phyloP scores from a whole-genome alignment of 1,140 invertebrate species.

The Zaprionus kolodkinae region DNA sequence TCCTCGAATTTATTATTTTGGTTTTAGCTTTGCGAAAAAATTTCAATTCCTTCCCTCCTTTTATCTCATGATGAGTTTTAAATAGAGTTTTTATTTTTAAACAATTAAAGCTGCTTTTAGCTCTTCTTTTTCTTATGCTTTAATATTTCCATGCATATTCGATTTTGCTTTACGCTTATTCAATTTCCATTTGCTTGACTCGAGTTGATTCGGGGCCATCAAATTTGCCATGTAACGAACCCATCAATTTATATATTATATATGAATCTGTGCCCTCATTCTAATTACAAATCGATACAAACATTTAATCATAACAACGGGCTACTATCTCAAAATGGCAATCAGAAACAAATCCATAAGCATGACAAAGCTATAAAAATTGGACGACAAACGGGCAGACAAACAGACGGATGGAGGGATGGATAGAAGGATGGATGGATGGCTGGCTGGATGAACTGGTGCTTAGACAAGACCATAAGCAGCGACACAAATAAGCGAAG shows the following conservation, averaged over 20 bases:
- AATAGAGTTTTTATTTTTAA: background rate
- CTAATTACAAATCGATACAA: slow-evolving; percentile 74
- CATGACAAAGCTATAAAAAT: slow-evolving; percentile 76
- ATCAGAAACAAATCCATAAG: slow-evolving; percentile 80
- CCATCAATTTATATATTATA: slow-evolving; percentile 47
- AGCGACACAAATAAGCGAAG: slow-evolving; percentile 41
- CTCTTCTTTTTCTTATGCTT: background rate
- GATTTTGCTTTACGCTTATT: slow-evolving; percentile 19
- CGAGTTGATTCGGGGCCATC: slow-evolving; percentile 27
- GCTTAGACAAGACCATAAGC: slow-evolving; percentile 29
- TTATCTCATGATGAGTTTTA: slow-evolving; percentile 10
- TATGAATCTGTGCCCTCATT: slow-evolving; percentile 28
- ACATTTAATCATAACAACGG: slow-evolving; percentile 58
- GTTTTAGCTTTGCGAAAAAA: slow-evolving; percentile 22
- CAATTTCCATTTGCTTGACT: slow-evolving; percentile 30
- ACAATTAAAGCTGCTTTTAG: too few relatives aligned
- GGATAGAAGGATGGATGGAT: slow-evolving; percentile 27
- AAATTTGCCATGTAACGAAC: slow-evolving; percentile 36
- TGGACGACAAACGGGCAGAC: slow-evolving; percentile 7
- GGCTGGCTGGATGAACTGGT: slow-evolving; percentile 21
- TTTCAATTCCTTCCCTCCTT: slow-evolving; percentile 1
- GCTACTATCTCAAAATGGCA: slow-evolving; percentile 63
- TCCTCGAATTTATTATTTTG: slow-evolving; percentile 62
- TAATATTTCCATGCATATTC: slow-evolving; percentile 17
- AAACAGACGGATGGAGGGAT: slow-evolving; percentile 13